Base-by-base conservation (phyloP, 2,113 vertebrate genomes). In the Trichomycterus rosablanca region DNA sequence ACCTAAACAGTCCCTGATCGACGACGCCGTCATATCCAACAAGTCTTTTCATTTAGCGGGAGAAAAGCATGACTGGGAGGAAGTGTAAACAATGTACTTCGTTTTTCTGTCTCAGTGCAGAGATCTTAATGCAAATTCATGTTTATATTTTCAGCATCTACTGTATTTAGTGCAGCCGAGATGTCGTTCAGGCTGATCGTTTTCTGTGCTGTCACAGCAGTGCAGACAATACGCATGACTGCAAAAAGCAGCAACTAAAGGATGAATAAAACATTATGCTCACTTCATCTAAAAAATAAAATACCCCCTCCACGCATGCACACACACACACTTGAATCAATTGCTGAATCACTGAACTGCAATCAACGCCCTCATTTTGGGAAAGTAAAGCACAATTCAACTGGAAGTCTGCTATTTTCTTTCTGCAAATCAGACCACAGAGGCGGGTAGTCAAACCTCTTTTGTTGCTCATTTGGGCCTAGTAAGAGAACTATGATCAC, bases 221-320 rank as follows among this genome's bases (percentile, higher is more conserved):
- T n/a, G 49, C 49, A 54, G 30, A 50, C 20, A 52, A 34, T 40
- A 50, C 51, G 15, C 57, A 60, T 10, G 52, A 73, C 56, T 14
- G 39, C 40, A 69, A 71, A 34, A 53, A 40, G 58, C 20, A 32
- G 57, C 16, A 34, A 56, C 34, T 49, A 19, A 19, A 37, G 23
- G 60, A 72, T 72, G 70, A 72, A 68, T 68, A 64, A 72, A 68
- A 63, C 61, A 70, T 70, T 16, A 70, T 26, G n/a, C 45, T 55
- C 43, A 70, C 56, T 49, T 53, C 20, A 70, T 51, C 60, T 63
- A 39, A 52, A 43, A 60, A 53, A 58, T 53, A 51, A 54, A 34
- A 44, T 39, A 44, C 28, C 6, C n/a, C 14, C n/a, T 40, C 28
- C 37, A 32, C 34, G 18, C 56, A 45, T 28, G 7, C 49, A 52